These are phyloP conservation scores for Elmis aenea DNA, from an alignment of 2,888 invertebrate species.

Conservation along the genomic window DNA sequence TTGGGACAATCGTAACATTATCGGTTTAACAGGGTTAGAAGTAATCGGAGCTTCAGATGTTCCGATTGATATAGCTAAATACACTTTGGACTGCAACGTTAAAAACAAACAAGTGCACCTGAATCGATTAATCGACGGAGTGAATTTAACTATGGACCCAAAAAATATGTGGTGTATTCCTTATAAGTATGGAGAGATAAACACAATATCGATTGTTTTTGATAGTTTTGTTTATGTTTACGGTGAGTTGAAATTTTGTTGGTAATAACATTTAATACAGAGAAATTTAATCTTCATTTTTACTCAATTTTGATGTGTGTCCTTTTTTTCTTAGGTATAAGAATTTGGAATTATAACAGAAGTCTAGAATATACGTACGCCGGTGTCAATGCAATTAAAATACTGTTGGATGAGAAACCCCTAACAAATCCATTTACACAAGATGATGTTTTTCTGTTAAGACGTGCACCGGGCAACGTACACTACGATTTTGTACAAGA, in stretches of 20 bases:
- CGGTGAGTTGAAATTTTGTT: conserved; percentile 26
- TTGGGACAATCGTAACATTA: conserved; percentile 58
- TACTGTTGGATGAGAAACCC: conserved; percentile 47
- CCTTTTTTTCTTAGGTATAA: conserved; percentile 51
- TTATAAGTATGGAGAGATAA: conserved; percentile 30
- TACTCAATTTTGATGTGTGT: too few species aligned
- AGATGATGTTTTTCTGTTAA: conserved; percentile 51
- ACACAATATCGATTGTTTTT: conserved; percentile 35
- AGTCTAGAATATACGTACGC: conserved; percentile 62
- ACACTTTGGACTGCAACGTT: conserved; percentile 31
- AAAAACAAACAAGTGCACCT: conserved; percentile 31
- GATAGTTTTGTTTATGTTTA: conserved; percentile 36
- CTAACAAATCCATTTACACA: conserved; percentile 38
- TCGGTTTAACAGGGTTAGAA: conserved; percentile 57
- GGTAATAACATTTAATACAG: background rate
- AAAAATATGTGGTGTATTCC: conserved; percentile 63
- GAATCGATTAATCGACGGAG: conserved; percentile 57
- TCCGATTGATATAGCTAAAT: conserved; percentile 26
- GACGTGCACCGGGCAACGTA: conserved; percentile 70
- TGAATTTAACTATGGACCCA: conserved; percentile 63
- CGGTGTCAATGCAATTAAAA: conserved; percentile 53
- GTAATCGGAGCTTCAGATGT: conserved; percentile 48
- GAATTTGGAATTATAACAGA: conserved; percentile 80
- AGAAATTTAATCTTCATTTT: too few species aligned
- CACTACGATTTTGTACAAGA: conserved; percentile 76